Evolutionary conservation across 2,888 invertebrate species (phyloP).

Genomic region (Aphelenchoides bicaudatus): DNA sequence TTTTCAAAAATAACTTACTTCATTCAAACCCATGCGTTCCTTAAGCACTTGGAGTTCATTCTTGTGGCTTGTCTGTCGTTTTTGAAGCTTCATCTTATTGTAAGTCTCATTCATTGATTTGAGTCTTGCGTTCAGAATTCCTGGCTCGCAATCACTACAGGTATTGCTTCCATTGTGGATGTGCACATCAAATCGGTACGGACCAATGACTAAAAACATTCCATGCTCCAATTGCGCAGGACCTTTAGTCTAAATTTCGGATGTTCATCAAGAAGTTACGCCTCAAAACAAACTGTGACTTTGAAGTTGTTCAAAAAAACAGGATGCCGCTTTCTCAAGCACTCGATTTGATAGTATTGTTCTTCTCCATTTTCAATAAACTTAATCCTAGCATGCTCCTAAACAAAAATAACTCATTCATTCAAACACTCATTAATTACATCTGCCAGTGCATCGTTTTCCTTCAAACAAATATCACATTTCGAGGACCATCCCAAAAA

Average conservation of each 20-base stretch:
- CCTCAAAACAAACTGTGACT: conserved; percentile 5
- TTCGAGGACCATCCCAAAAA: conserved; percentile 36
- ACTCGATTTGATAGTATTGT: conserved; percentile 5
- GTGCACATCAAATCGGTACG: conserved; percentile 36
- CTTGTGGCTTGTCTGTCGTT: not conserved
- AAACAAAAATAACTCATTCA: not conserved
- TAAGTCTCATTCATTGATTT: not conserved
- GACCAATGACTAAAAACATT: conserved; percentile 35
- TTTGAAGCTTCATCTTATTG: not conserved
- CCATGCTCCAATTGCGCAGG: conserved; percentile 37
- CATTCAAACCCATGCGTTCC: not conserved
- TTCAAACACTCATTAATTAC: conserved; percentile 6
- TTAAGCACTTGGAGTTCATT: conserved; percentile 5
- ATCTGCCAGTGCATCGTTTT: conserved; percentile 16
- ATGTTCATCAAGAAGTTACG: conserved; percentile 12
- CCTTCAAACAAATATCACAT: conserved; percentile 19
- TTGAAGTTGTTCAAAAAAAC: not conserved
- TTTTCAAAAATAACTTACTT: not conserved
- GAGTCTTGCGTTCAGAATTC: conserved; percentile 62
- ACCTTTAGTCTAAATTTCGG: conserved; percentile 6
- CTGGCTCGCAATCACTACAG: conserved; percentile 88
- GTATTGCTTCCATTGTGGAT: conserved; percentile 72
- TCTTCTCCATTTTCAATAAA: conserved; percentile 15
- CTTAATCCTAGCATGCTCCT: conserved; percentile 20
- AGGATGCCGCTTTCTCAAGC: not conserved